Conservation (phyloP, 1,140 invertebrate genomes). For the Euborellia annulipes region DNA sequence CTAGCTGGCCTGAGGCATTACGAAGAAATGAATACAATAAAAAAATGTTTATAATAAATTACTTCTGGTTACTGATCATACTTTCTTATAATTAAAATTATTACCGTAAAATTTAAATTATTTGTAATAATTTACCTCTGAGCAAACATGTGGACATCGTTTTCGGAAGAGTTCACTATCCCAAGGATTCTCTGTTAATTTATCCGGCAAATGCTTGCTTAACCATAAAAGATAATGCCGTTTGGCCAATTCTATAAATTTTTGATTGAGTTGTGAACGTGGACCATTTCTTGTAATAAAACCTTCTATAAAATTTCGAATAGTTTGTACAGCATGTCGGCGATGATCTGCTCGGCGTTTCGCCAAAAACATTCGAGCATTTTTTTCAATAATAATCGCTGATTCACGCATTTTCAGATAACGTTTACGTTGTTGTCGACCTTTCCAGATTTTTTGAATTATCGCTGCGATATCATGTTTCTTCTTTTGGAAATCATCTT, state of each 20-base stretch:
- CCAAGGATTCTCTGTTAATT: constrained; percentile 54
- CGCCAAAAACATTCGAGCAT: constrained; percentile 53
- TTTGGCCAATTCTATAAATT: constrained; percentile 65
- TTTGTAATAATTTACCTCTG: constrained; percentile 44
- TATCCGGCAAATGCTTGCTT: constrained; percentile 45
- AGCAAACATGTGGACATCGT: constrained; percentile 47
- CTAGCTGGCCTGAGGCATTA: too few relatives aligned
- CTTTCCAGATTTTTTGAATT: constrained; percentile 68
- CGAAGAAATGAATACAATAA: too few relatives aligned
- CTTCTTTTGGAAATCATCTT: constrained; percentile 72
- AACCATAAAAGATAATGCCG: constrained; percentile 62
- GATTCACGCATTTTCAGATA: constrained; percentile 47
- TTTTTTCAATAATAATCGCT: constrained; percentile 56
- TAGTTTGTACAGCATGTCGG: constrained; percentile 45
- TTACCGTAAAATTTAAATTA: too few relatives aligned
- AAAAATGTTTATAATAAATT: too few relatives aligned
- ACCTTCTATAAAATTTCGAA: constrained; percentile 59
- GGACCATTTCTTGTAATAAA: constrained; percentile 72
- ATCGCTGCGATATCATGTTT: constrained; percentile 72
- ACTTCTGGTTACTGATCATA: too few relatives aligned
- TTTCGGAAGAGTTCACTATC: constrained; percentile 26
- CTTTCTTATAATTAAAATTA: too few relatives aligned
- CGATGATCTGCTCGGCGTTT: constrained; percentile 45
- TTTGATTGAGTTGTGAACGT: constrained; percentile 53
- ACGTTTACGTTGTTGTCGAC: constrained; percentile 46